Conservation (phyloP, 2,888 invertebrate species). For the Aporophyla nigra region DNA sequence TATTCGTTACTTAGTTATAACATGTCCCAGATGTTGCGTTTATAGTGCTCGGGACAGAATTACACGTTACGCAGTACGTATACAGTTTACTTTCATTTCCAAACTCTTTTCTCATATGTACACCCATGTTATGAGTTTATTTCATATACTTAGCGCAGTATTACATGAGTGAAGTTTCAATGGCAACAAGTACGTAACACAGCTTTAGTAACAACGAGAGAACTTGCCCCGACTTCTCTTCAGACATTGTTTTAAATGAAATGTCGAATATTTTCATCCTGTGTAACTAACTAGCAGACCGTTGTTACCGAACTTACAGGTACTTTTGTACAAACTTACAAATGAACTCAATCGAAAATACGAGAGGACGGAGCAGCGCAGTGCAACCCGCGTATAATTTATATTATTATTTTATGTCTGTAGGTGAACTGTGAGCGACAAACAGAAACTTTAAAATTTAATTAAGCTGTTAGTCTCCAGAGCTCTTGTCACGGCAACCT, state of each 20-base stretch:
- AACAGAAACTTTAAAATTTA: conserved; percentile 76
- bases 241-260: conserved; percentile 73
- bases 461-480: conserved; percentile 74
- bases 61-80: conserved; percentile 17
- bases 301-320: conserved; percentile 54
- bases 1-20: conserved; percentile 12
- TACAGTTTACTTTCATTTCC: conserved; percentile 20
- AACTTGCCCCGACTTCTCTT: conserved; percentile 72
- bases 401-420: conserved; percentile 44
- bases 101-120: conserved; percentile 44
- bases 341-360: conserved; percentile 60
- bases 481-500: conserved; percentile 74
- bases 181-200: conserved; percentile 73
- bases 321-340: conserved; percentile 56
- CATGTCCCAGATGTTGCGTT: conserved; percentile 40
- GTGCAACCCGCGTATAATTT: conserved; percentile 43
- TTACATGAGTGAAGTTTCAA: conserved; percentile 72
- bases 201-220: conserved; percentile 66
- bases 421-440: conserved; percentile 65
- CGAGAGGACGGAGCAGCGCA: conserved; percentile 38
- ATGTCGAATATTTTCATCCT: conserved; percentile 66
- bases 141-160: conserved; percentile 63
- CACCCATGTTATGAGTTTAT: conserved; percentile 62
- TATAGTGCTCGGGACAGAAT: conserved; percentile 22
- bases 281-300: conserved; percentile 51